These are phyloP conservation scores for Sparus aurata DNA, from an alignment of 2,797 vertebrate species.

Conservation along the genomic window DNA sequence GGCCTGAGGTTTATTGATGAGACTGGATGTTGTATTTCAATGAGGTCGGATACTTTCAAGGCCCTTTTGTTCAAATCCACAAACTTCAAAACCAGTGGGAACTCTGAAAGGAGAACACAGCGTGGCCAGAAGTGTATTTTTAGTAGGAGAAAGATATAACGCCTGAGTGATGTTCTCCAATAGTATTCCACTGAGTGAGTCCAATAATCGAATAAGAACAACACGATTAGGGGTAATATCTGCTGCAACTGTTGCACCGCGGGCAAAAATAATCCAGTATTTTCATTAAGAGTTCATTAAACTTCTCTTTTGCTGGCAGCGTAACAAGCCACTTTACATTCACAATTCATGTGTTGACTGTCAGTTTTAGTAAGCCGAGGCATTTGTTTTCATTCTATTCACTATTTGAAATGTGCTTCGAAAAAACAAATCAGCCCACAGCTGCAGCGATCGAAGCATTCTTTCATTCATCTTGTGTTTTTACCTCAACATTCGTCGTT, in stretches of 20 bases:
- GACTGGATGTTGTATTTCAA: slow-evolving; percentile 17
- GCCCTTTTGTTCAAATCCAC: neutral
- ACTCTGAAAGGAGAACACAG: slow-evolving; percentile 2
- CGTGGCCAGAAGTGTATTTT: neutral
- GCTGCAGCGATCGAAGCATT: slow-evolving; percentile 1
- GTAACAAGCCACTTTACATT: slow-evolving; percentile 20
- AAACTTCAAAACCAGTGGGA: neutral
- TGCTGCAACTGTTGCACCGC: slow-evolving; percentile 9
- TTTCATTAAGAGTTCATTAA: slow-evolving; percentile 30
- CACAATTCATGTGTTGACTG: slow-evolving; percentile 21
- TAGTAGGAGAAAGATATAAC: neutral
- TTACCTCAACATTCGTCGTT: neutral
- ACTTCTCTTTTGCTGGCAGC: slow-evolving; percentile 2
- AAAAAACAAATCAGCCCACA: neutral
- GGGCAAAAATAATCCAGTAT: slow-evolving; percentile 16
- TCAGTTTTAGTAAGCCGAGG: slow-evolving; percentile 19
- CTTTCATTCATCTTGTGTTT: neutral
- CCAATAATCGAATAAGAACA: neutral
- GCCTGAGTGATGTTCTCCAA: slow-evolving; percentile 9
- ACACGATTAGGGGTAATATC: slow-evolving; percentile 12
- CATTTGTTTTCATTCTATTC: slow-evolving; percentile 30
- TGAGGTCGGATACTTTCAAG: slow-evolving; percentile 26
- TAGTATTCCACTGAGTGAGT: slow-evolving; percentile 19
- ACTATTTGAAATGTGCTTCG: neutral
- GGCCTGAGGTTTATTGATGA: slow-evolving; percentile 8